phyloP scores from a whole-genome alignment of 2,113 vertebrate genomes.

The Esox niger region DNA sequence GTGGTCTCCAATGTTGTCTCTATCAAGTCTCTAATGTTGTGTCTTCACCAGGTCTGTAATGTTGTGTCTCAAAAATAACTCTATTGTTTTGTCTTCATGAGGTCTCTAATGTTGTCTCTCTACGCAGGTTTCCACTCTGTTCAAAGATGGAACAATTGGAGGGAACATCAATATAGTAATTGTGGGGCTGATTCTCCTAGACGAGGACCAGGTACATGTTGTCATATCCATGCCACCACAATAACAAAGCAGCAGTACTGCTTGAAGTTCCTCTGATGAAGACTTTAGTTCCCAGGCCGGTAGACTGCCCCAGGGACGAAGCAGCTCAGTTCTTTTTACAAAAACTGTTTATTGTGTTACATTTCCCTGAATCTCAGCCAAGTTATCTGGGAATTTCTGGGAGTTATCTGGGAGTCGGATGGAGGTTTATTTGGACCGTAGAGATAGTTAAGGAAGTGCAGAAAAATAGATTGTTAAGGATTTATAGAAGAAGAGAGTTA shows the following conservation, averaged over 20 bases:
- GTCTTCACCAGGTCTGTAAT: slow-evolving; percentile 70
- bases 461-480: no score
- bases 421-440: slow-evolving; percentile 1
- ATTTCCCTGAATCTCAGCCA: slow-evolving; percentile 48
- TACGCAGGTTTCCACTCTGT: slow-evolving; percentile 86
- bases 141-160: slow-evolving; percentile 88
- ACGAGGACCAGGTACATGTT: slow-evolving; percentile 83
- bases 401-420: no score
- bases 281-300: no score
- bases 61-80: no score
- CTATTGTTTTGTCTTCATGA: no score
- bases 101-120: no score
- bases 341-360: slow-evolving; percentile 66
- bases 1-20: no score
- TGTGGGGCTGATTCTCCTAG: slow-evolving; percentile 84
- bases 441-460: slow-evolving; percentile 11
- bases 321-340: slow-evolving; percentile 37
- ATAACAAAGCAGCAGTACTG: no score
- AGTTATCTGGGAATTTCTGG: slow-evolving; percentile 36
- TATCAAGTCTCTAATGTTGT: no score
- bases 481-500: no score
- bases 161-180: slow-evolving; percentile 87
- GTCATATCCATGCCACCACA: background rate
- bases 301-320: background rate
- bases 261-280: no score